phyloP scores from a whole-genome alignment of 2,113 vertebrate genomes.

The Vicugna pacos region DNA sequence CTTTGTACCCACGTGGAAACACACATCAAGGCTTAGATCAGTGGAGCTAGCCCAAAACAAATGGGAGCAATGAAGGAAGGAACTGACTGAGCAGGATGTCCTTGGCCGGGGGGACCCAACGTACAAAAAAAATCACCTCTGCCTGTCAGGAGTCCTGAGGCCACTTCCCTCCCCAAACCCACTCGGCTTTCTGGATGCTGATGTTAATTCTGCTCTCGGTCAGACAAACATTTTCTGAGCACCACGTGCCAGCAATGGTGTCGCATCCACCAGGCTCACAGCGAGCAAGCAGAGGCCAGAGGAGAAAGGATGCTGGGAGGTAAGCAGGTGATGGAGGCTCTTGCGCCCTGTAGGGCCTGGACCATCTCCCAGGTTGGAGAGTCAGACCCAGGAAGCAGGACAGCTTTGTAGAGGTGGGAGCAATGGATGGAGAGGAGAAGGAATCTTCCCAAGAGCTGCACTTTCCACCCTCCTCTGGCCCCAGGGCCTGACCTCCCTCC shows the following conservation, averaged over 20 bases:
- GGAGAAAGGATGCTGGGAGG: rapidly evolving
- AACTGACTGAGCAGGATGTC: rapidly evolving
- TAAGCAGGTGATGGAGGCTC: rapidly evolving
- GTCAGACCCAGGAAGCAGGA: background rate
- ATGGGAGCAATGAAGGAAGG: background rate
- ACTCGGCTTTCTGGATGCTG: background rate
- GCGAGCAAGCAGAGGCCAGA: rapidly evolving
- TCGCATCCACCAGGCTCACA: background rate
- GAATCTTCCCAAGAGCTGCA: background rate
- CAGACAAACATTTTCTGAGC: background rate
- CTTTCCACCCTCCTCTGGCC: background rate
- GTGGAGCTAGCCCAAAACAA: background rate
- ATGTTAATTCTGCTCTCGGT: rapidly evolving
- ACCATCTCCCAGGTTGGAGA: background rate
- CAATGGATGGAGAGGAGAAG: background rate
- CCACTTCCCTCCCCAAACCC: background rate
- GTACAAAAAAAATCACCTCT: rapidly evolving
- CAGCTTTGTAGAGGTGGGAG: background rate
- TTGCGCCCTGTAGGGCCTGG: rapidly evolving
- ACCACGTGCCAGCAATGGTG: rapidly evolving
- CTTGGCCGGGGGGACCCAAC: rapidly evolving
- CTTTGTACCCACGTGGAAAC: background rate
- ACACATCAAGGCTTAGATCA: background rate
- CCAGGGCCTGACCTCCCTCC: background rate
- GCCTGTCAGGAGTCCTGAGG: background rate